phyloP scores from a whole-genome alignment of 2,888 invertebrate species.

The Ophioninae sp. region DNA sequence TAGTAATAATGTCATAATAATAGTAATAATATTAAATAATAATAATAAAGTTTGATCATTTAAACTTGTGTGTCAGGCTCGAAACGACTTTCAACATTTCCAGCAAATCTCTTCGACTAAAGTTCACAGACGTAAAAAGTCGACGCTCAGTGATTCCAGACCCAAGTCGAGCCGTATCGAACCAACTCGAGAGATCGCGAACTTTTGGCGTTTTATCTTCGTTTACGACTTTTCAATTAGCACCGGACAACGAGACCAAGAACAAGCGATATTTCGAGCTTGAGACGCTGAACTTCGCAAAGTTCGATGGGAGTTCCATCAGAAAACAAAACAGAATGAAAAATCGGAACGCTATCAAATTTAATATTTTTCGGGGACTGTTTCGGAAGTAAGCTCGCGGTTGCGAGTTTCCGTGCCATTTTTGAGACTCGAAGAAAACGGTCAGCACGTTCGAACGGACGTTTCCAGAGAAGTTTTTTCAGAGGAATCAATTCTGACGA shows the following conservation, averaged over 20 bases:
- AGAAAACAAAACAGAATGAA: background rate
- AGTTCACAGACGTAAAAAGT: background rate
- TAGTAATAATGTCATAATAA: slow-evolving; percentile 11
- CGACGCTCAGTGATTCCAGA: too few species aligned
- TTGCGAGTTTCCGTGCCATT: background rate
- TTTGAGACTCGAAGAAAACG: background rate
- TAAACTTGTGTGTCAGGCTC: slow-evolving; percentile 47
- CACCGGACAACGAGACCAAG: background rate
- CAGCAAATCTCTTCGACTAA: background rate
- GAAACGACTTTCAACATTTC: slow-evolving; percentile 38
- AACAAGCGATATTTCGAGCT: background rate
- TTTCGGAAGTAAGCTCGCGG: background rate
- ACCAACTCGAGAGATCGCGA: background rate
- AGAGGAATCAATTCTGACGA: background rate
- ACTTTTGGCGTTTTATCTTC: background rate
- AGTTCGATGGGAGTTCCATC: background rate
- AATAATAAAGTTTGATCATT: slow-evolving; percentile 30
- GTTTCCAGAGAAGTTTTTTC: background rate
- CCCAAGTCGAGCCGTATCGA: background rate
- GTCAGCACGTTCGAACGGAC: too few species aligned
- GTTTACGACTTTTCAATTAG: background rate
- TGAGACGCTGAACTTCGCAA: background rate
- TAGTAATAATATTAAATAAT: slow-evolving; percentile 26
- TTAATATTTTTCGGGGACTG: background rate
- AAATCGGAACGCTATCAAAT: background rate